These are phyloP conservation scores for Drosophila vallismaia DNA, from an alignment of 2,888 invertebrate genomes.

Conservation along the genomic window DNA sequence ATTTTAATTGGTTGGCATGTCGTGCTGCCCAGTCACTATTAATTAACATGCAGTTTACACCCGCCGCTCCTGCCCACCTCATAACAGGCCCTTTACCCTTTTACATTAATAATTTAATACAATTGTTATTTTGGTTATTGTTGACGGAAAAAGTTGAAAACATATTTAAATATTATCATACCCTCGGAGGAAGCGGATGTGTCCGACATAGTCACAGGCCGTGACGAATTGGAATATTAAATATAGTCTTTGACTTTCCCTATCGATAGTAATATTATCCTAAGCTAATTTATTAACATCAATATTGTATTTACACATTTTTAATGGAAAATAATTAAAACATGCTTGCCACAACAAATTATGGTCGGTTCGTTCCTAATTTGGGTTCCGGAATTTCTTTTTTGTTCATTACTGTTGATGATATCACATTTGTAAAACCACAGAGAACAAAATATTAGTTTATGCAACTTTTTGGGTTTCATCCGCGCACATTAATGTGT, in stretches of 20 bases:
- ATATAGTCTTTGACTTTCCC: background rate
- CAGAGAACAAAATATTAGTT: constrained; percentile 63
- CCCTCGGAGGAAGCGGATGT: constrained; percentile 11
- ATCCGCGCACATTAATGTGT: constrained; percentile 60
- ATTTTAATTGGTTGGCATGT: constrained; percentile 69
- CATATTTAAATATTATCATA: constrained; percentile 39
- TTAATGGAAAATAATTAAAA: background rate
- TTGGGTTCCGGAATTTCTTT: constrained; percentile 18
- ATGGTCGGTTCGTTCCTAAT: background rate
- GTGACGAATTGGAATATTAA: background rate
- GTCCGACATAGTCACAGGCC: constrained; percentile 2
- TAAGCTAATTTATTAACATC: too few species aligned
- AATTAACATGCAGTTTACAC: constrained; percentile 63
- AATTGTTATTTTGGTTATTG: constrained; percentile 45
- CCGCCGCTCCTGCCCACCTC: constrained; percentile 10
- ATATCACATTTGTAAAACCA: constrained; percentile 54
- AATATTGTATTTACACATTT: background rate
- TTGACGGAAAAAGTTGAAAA: constrained; percentile 46
- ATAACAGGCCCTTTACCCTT: background rate
- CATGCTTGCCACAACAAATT: background rate
- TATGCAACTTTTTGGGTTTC: constrained; percentile 32
- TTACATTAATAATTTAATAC: constrained; percentile 61
- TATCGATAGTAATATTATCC: too few species aligned
- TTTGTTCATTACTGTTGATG: constrained; percentile 41
- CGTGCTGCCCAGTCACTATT: constrained; percentile 51